phyloP scores from a whole-genome alignment of 2,113 vertebrate genomes.

The Bubo scandiacus region DNA sequence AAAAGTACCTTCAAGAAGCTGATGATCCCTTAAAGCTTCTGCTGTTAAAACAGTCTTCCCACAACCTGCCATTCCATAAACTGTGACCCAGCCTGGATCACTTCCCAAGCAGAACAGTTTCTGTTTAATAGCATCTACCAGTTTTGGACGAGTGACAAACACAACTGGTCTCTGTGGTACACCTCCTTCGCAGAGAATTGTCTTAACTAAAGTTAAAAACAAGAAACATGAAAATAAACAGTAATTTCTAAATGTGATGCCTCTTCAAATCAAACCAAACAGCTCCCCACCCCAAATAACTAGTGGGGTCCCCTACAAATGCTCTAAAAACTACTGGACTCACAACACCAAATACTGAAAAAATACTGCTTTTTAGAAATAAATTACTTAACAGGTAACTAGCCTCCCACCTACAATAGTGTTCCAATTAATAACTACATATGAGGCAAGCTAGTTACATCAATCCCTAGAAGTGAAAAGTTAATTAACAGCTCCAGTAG shows the following conservation, averaged over 20 bases:
- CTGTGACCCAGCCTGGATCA: conserved; percentile 87
- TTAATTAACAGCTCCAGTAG: not conserved
- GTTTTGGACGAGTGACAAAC: conserved; percentile 85
- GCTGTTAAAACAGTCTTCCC: conserved; percentile 96
- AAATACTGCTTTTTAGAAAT: not conserved
- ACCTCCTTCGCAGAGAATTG: conserved; percentile 88
- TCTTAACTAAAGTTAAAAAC: conserved; percentile 80
- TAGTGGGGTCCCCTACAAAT: not conserved
- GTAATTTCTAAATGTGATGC: not conserved
- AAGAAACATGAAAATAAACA: not conserved
- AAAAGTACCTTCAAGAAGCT: conserved; percentile 82
- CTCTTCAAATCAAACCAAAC: not conserved
- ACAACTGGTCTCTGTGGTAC: conserved; percentile 94
- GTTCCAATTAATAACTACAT: not conserved
- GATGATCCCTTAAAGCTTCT: conserved; percentile 87
- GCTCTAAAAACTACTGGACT: not conserved
- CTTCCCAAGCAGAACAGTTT: conserved; percentile 78
- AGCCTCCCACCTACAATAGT: not conserved
- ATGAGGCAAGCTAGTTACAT: not conserved
- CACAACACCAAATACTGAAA: not conserved
- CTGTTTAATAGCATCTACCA: conserved; percentile 82
- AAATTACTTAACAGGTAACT: not conserved
- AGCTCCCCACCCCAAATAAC: not conserved
- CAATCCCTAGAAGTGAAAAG: not conserved
- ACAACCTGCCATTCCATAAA: conserved; percentile 96